A percentile compares a stretch with the other conserved stretches of the same genome.
Evolutionary conservation across 92 coral and sea anemone genomes (phyloP).

Genomic region (Hydrozoanthus gracilis): DNA sequence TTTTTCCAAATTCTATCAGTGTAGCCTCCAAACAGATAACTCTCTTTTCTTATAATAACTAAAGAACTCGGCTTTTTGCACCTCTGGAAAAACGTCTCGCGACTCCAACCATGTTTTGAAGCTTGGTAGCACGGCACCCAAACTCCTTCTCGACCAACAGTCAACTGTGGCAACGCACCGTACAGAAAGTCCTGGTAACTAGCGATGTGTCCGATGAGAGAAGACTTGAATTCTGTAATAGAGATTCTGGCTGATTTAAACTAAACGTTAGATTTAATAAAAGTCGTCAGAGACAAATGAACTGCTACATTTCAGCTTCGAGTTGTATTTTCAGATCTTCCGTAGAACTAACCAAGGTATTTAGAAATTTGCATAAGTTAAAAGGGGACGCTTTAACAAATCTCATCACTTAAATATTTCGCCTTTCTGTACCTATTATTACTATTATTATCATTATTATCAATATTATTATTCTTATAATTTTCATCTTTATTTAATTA

Average conservation of each 20-base stretch:
- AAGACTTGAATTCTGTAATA: constrained; percentile 27
- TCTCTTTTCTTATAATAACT: constrained; percentile 17
- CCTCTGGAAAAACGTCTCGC: constrained; percentile 2
- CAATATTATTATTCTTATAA: no score
- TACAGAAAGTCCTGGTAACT: constrained; percentile 26
- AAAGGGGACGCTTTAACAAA: no score
- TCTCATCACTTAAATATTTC: no score
- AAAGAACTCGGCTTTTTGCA: background rate
- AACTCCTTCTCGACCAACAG: background rate
- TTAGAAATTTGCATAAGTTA: no score
- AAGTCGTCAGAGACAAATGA: background rate
- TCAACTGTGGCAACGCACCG: constrained; percentile 2
- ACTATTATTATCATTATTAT: no score
- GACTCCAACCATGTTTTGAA: constrained; percentile 29
- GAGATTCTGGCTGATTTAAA: background rate
- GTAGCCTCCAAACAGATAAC: constrained; percentile 27
- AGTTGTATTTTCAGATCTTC: no score
- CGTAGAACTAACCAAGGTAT: no score
- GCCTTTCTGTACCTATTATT: no score
- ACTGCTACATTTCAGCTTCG: background rate
- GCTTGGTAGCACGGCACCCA: constrained; percentile 46
- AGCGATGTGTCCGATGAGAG: background rate
- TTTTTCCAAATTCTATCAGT: constrained; percentile 39
- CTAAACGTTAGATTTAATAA: background rate
- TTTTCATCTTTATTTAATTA: no score